A percentile compares a stretch with the other conserved stretches of the same genome.
These are phyloP conservation scores for Odocoileus hemionus DNA, from an alignment of 2,113 vertebrate genomes.

Conservation along the genomic window DNA sequence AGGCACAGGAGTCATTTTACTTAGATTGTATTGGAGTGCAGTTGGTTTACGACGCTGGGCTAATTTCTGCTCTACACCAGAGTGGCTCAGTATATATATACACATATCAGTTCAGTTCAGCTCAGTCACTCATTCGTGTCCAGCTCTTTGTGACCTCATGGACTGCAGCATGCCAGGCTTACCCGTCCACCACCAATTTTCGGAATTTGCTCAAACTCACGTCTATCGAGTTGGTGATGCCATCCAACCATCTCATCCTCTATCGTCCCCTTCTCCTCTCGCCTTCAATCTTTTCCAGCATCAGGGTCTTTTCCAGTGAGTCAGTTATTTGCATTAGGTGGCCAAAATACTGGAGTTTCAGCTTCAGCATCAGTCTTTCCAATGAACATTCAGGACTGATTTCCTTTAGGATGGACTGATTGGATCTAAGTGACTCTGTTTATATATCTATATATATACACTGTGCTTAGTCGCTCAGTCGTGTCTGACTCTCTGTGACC, in stretches of 20 bases:
- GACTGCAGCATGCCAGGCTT: accelerated
- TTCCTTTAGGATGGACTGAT: background rate
- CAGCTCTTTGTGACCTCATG: background rate
- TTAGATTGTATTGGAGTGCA: background rate
- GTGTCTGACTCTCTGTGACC: background rate
- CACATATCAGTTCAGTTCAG: background rate
- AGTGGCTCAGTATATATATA: background rate
- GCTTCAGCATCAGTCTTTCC: background rate
- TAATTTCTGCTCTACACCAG: background rate
- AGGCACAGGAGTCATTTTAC: background rate
- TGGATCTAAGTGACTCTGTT: background rate
- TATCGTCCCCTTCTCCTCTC: background rate
- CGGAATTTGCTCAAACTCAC: background rate
- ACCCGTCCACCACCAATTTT: background rate
- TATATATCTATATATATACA: no score
- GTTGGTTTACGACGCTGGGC: background rate
- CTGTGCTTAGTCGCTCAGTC: background rate
- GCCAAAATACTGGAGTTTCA: background rate
- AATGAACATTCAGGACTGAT: background rate
- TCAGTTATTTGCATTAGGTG: background rate
- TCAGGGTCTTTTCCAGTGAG: background rate
- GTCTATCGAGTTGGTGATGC: accelerated
- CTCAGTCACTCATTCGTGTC: accelerated
- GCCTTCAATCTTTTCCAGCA: background rate
- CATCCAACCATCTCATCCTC: background rate